Evolutionary conservation across 2,888 invertebrate species (phyloP), one percentile per base, ranked within the genome.

Genomic region (Idaea straminata): DNA sequence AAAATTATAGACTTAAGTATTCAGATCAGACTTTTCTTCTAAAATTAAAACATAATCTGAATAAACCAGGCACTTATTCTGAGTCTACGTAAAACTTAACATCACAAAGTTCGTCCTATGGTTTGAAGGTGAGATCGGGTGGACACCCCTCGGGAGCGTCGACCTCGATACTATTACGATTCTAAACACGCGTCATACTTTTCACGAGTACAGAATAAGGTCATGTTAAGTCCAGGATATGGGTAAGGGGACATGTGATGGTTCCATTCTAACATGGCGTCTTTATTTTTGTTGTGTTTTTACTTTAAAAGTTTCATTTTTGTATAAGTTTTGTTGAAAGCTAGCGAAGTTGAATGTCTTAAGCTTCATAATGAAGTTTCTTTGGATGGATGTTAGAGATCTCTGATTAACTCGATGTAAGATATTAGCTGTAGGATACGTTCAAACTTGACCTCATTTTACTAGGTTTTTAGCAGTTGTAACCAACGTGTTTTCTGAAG

Each of bases 151-250:
- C 75, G 74, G 78, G 83, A 77, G 81, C 86, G 83, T 79, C 83
- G 89, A 89, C 88, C 89, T 87, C 88, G 86, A 80, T 83, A 88
- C 88, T 5, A 47, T 47, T 90, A 82, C 83, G 80, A 89, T 88
- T 85, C 90, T 74, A 75, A 77, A 79, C 86, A 85, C 87, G 86
- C 85, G 78, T 84, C 74, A 77, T 83, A 82, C 83, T 88, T 86
- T 87, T 88, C 84, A 86, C 85, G 85, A 78, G 79, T 71, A 69
- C 81, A 76, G 85, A 89, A 89, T 89, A 84, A 84, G 89, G 89
- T 87, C 88, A 86, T 81, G 79, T 83, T 83, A 72, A 75, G 72
- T 75, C 63, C 73, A 74, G 76, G 77, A 79, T 79, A 76, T 81
- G 77, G 78, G 74, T 77, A 76, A 74, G 63, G 25, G 25, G 69